Percentiles rank a stretch among this genome's conserved stretches.
Conservation (phyloP, 1,140 invertebrate genomes). For the Atta texana region DNA sequence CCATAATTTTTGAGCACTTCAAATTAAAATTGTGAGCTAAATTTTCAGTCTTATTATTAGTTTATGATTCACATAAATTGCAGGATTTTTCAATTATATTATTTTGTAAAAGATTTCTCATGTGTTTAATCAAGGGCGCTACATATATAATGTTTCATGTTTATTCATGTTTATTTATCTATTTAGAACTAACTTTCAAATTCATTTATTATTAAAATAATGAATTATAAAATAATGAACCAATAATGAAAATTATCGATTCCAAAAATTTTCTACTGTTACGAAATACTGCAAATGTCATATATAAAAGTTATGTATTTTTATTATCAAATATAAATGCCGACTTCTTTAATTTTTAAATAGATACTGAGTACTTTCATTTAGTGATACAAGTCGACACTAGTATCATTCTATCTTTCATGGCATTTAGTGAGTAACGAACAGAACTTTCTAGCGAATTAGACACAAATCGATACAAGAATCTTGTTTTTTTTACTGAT, state of each 20-base stretch:
- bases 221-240: background rate
- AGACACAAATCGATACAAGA: too few species aligned
- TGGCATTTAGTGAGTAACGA: too few species aligned
- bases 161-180: too few species aligned
- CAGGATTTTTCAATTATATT: background rate
- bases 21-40: background rate
- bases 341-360: background rate
- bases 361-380: too few species aligned
- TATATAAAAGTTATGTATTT: background rate
- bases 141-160: background rate
- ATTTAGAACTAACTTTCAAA: background rate
- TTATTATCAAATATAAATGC: background rate
- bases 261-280: background rate
- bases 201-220: background rate
- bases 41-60: background rate
- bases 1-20: background rate
- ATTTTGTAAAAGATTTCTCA: background rate
- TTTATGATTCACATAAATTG: background rate
- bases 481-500: too few species aligned
- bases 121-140: background rate
- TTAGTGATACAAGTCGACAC: too few species aligned
- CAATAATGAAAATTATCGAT: background rate
- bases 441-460: too few species aligned
- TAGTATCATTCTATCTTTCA: too few species aligned
- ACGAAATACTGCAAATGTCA: background rate